Conservation (phyloP, 2,113 vertebrate genomes). For the Pluvialis apricaria region DNA sequence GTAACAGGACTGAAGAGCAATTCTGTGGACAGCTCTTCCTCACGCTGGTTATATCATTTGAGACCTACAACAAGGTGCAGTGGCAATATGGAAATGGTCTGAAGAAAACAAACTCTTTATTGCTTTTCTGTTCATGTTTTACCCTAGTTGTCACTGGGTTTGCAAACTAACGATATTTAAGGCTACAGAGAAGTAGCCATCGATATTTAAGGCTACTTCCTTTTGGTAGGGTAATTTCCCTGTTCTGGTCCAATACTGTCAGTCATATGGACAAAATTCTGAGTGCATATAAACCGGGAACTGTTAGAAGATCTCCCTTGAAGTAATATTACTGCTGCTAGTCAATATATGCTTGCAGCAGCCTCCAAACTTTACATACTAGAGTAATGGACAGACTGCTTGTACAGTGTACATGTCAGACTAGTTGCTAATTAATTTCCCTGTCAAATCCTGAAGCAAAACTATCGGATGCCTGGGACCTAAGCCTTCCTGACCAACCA, state of each 20-base stretch:
- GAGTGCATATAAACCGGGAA: neutral
- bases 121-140: neutral
- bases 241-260: neutral
- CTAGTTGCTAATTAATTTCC: constrained; percentile 19
- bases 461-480: neutral
- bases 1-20: neutral
- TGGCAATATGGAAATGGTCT: neutral
- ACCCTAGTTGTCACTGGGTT: neutral
- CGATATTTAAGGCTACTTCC: constrained; percentile 5
- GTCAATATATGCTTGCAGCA: neutral
- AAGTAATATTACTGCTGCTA: neutral
- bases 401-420: constrained; percentile 1
- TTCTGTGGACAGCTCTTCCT: constrained; percentile 19
- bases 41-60: neutral
- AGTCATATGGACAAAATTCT: neutral
- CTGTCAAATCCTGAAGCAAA: constrained; percentile 36
- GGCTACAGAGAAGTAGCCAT: neutral
- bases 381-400: neutral
- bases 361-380: neutral
- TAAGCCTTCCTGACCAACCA: constrained; percentile 11
- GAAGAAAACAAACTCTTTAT: neutral
- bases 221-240: neutral
- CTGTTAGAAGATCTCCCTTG: neutral
- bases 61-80: neutral
- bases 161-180: neutral